Conservation (phyloP, 2,113 vertebrate genomes). For the Ochotona princeps region DNA sequence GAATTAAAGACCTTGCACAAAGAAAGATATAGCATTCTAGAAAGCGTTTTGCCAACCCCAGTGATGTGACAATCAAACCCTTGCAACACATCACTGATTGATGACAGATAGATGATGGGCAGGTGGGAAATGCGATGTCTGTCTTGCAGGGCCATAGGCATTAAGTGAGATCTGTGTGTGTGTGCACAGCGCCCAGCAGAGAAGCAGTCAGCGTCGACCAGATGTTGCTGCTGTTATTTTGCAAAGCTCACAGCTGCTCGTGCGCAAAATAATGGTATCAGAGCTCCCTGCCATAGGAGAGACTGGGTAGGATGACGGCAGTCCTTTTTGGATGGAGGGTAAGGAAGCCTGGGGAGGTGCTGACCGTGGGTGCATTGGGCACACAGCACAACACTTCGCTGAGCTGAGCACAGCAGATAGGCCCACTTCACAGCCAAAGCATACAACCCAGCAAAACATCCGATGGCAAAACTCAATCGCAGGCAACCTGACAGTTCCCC, state of each 20-base stretch:
- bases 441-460: neutral
- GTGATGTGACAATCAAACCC: neutral
- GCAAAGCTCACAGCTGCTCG: neutral
- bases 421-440: neutral
- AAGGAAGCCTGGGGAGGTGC: neutral
- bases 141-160: neutral
- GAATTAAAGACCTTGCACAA: neutral
- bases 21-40: neutral
- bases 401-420: neutral
- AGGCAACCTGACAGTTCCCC: neutral
- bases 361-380: neutral
- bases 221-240: neutral
- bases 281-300: neutral
- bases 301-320: neutral
- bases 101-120: neutral
- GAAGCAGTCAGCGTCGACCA: neutral
- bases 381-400: fast-evolving
- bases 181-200: neutral
- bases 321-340: neutral
- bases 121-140: neutral
- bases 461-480: neutral
- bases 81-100: neutral
- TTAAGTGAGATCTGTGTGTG: neutral
- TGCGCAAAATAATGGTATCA: no score
- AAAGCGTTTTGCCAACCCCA: neutral